Base-by-base conservation (phyloP, 2,888 invertebrate species). In the Antitype chi region DNA sequence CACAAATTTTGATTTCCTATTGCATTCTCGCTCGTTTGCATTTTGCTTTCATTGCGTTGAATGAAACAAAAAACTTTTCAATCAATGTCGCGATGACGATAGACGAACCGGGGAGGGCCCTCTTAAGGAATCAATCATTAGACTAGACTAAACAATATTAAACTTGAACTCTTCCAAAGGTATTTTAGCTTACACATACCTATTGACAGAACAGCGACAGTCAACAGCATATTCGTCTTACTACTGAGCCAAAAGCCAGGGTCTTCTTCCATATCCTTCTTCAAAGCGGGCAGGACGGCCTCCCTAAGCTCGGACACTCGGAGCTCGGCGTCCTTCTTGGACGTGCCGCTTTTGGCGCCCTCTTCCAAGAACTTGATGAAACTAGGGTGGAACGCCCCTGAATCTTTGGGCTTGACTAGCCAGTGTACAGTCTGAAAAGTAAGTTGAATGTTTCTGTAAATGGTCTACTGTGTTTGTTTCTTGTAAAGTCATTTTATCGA, bases 341-440 rank as follows among this genome's bases (percentile, higher is more conserved):
- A 98, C 23, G 97, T 97, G 20, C 98, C 97, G 89, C 98, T 98
- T 52, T 97, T 96, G 83, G 98, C 97, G 0, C 99, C 99, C 80
- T 97, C 97, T 84, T 98, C 97, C 23, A 99, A 96, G 88, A 98
- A 97, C 59, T 97, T 97, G 3, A 98, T 97, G 70, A 99, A 97
- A 77, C 97, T 97, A 0, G 99, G 99, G 94, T 99, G 98, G 92
- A 99, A 99, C 82, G 98, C 98, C 70, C 97, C 97, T 0, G 97
- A 97, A 91, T 99, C 98, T 62, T 98, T 98, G 1, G 99, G 98
- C 64, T 98, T 98, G 23, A 99, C 97, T 38, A 99, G 96, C 97
- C 99, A 99, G 78, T 98, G 97, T 70, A 99, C 90, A 0, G 97
- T 97, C 97, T 97, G 89, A 5, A 92, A 92, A 52, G 8, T 38